Base-by-base conservation (phyloP, 2,113 vertebrate genomes). In the Passerina amoena region DNA sequence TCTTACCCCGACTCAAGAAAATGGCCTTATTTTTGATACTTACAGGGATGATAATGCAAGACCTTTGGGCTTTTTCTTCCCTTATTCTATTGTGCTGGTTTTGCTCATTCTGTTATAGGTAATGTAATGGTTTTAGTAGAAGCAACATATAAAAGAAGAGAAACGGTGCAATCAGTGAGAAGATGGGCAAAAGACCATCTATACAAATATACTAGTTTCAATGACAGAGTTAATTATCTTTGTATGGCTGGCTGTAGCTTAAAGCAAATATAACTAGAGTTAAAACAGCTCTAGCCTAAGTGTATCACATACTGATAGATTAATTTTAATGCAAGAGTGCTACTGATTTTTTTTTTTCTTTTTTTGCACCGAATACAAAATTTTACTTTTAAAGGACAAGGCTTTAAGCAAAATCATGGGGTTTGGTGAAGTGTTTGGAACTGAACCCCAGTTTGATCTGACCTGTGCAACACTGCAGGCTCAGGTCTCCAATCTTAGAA, bases 171-270 rank as follows among this genome's bases (percentile, higher is more conserved):
- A 28, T 60, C 48, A 56, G 19, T 24, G 37, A 82, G 44, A 92
- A 85, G 27, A 13, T 2, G 85, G 31, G 48, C 19, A 54, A 75
- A 82, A 86, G 12, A 38, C 17, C 24, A 15, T 17, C 18, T 90
- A 16, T 57, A 54, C 35, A 76, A 78, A 54, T 71, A 40, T 15
- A 60, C 27, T 76, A 12, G 31, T 75, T 93, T 94, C 96, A 89
- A 38, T 88, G 61, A 72, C 9, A 91, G 44, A 56, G 57, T 91
- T 94, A 86, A 94, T 95, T 96, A 61, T 37, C 30, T 97, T 81
- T 88, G 42, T 53, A 33, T 65, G 9, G 57, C 71, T 96, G 47
- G 31, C 68, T 94, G 78, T 89, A 84, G 65, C 73, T 84, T 87
- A 90, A 65, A 80, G 63, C 50, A 64, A 90, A 70, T 73, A 65